A percentile compares a stretch with the other conserved stretches of the same genome.
phyloP scores from a whole-genome alignment of 1,140 invertebrate genomes.

The Heterodera schachtii region DNA sequence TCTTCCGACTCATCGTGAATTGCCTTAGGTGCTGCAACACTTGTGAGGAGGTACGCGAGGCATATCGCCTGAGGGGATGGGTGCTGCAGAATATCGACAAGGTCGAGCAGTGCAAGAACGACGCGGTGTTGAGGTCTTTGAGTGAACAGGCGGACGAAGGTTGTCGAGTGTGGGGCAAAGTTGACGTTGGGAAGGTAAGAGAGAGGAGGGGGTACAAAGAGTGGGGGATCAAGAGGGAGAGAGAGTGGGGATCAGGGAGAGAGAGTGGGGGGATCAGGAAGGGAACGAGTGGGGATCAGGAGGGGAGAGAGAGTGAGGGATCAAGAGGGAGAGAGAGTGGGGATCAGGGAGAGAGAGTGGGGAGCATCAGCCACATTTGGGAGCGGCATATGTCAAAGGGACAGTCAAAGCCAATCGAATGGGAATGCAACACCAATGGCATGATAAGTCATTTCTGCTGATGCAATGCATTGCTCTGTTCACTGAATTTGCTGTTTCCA shows the following conservation, averaged over 20 bases:
- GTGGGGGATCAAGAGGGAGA: too few relatives aligned
- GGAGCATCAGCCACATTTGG: too few relatives aligned
- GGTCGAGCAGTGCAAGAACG: slow-evolving; percentile 87
- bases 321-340: too few relatives aligned
- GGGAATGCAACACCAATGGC: too few relatives aligned
- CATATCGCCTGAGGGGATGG: slow-evolving; percentile 86
- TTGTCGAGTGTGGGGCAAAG: slow-evolving; percentile 84
- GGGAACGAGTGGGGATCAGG: too few relatives aligned
- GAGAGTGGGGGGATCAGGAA: too few relatives aligned
- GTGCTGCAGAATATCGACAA: slow-evolving; percentile 76
- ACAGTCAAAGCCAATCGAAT: too few relatives aligned
- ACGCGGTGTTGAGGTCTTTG: slow-evolving; percentile 75
- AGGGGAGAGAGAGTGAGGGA: too few relatives aligned
- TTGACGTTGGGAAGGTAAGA: slow-evolving; percentile 87
- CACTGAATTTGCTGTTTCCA: slow-evolving; percentile 65
- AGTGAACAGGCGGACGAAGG: slow-evolving; percentile 71
- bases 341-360: too few relatives aligned
- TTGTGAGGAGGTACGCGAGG: slow-evolving; percentile 90
- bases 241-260: too few relatives aligned
- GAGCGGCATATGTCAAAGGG: too few relatives aligned
- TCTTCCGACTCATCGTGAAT: neutral
- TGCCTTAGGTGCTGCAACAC: slow-evolving; percentile 86
- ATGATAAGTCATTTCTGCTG: neutral
- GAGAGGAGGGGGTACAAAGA: neutral
- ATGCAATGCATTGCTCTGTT: slow-evolving; percentile 9